Evolutionary conservation across 2,888 invertebrate species (phyloP), one percentile per base, ranked within the genome.

Genomic region (Pegoplata infirma): DNA sequence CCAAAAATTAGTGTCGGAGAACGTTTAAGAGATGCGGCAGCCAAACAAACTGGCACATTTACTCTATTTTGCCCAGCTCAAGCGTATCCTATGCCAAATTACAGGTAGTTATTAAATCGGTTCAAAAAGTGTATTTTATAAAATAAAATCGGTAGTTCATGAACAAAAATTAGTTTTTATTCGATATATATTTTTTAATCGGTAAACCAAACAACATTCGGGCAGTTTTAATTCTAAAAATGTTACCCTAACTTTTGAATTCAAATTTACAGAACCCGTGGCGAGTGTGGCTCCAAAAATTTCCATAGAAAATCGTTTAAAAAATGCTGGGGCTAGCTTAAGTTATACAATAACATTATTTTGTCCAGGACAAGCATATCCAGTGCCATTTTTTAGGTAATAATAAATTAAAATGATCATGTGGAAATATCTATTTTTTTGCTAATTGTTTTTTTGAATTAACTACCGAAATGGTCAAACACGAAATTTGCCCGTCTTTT

Each of bases 331-430:
- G 63, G 83, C 86, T 5, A 49, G 17, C 3, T 55, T 84, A 12
- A 76, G 81, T 1, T 75, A 67, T 6, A 92, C 91, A 85, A 92
- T 94, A 88, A 93, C 92, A 61, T 88, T 94, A 81, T 91, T 94
- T 87, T 94, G 94, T 88, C 94, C 93, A 86, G 94, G 94, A 76
- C 94, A 94, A 91, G 94, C 93, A 81, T 94, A 92, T 89, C 94
- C 94, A 82, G 92, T 93, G 85, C 92, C 92, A 81, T 86, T 90
- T 80, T 92, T 91, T 91, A 92, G 91, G 92, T 92, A 91, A 81
- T 44, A n/a, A n/a, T 40, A n/a, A 40, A 40, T 23, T 36, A 14
- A 6, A 14, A 51, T n/a, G n/a, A n/a, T n/a, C n/a, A n/a, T n/a
- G n/a, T n/a, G n/a, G n/a, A n/a, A n/a, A n/a, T n/a, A n/a, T n/a